phyloP scores from a whole-genome alignment of 2,888 invertebrate genomes.

The Lithophane socia region DNA sequence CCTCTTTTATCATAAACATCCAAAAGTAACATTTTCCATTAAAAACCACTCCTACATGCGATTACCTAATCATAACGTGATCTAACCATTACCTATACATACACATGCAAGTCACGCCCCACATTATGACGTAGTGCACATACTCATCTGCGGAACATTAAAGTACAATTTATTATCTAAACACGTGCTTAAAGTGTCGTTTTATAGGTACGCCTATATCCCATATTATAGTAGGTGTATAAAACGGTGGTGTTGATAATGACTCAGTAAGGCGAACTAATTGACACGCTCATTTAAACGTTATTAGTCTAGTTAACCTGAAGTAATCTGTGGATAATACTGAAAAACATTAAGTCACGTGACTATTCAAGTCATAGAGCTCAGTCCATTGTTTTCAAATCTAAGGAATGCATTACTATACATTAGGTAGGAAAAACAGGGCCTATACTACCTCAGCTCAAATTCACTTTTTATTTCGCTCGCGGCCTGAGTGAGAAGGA shows the following conservation, averaged over 20 bases:
- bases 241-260: slow-evolving; percentile 17
- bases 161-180: slow-evolving; percentile 31
- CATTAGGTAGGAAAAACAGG: too few relatives aligned
- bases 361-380: too few relatives aligned
- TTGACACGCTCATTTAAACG: slow-evolving; percentile 15
- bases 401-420: too few relatives aligned
- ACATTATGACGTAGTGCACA: slow-evolving; percentile 11
- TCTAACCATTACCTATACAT: slow-evolving; percentile 13
- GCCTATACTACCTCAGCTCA: too few relatives aligned
- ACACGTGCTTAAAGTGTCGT: slow-evolving; percentile 18
- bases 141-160: slow-evolving; percentile 31
- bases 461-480: too few relatives aligned
- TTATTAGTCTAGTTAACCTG: not conserved
- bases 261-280: slow-evolving; percentile 7
- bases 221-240: not conserved
- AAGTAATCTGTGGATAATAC: slow-evolving; percentile 2
- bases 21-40: not conserved
- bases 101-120: not conserved
- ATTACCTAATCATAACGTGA: slow-evolving; percentile 32
- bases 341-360: not conserved
- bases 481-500: too few relatives aligned
- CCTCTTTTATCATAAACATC: slow-evolving; percentile 7
- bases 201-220: slow-evolving; percentile 12
- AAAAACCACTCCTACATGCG: slow-evolving; percentile 25
- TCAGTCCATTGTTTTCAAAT: too few relatives aligned